Evolutionary conservation across 2,888 invertebrate genomes (phyloP).

Genomic region (Gibbula magus): DNA sequence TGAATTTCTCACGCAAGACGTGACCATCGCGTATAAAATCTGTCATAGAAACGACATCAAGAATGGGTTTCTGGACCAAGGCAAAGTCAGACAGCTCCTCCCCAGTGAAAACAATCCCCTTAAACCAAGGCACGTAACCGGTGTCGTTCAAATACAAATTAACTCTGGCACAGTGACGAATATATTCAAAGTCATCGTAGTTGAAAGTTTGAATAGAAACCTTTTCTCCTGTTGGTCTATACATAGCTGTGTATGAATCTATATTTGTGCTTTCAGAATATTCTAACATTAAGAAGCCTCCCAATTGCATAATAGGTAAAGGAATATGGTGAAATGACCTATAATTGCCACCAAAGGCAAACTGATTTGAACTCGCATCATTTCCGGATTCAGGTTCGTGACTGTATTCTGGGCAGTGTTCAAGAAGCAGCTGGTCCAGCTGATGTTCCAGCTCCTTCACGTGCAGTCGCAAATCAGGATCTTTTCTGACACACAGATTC

Average conservation of each 20-base stretch:
- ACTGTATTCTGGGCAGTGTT: background rate
- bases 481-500: background rate
- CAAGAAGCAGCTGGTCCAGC: background rate
- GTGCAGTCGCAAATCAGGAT: background rate
- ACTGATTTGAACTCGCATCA: background rate
- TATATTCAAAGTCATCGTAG: background rate
- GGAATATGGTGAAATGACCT: background rate
- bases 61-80: background rate
- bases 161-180: constrained; percentile 9
- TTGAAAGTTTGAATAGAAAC: background rate
- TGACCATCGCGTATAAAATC: background rate
- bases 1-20: background rate
- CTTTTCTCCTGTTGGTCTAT: background rate
- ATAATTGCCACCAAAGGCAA: background rate
- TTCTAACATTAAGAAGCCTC: background rate
- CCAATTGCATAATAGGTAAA: background rate
- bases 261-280: no score
- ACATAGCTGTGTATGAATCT: background rate
- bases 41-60: background rate
- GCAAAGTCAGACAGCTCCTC: background rate
- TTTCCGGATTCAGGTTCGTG: background rate
- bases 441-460: background rate
- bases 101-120: background rate
- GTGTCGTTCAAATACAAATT: constrained; percentile 9
- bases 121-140: background rate